Evolutionary conservation across 2,797 vertebrate genomes (phyloP), one percentile per base, ranked within the genome.

Genomic region (Sebastes itinus): DNA sequence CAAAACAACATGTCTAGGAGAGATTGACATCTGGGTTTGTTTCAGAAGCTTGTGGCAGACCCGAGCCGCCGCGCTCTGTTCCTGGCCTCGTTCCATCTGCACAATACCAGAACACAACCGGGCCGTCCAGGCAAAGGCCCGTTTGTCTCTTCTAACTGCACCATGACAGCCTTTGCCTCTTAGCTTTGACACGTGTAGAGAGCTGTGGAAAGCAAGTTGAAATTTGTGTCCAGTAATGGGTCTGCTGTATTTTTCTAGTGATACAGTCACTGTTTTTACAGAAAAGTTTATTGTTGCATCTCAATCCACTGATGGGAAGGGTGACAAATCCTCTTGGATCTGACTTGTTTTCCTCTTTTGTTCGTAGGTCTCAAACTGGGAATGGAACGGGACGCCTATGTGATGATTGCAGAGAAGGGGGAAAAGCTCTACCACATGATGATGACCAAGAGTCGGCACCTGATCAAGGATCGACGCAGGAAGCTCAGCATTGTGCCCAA

Each of bases 391-490:
- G 99, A 99, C 0, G 97, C 99, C 0, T 99, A 99, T 0, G 97
- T 99, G 88, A 99, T 99, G 98, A 98, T 99, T 5, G 96, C 98
- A 0, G 98, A 99, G 95, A 99, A 99, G 87, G 99, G 99, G 10
- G 98, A 99, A 93, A 99, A 99, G 89, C 96, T 99, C 16, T 99
- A 99, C 92, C 99, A 99, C 95, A 97, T 98, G 97, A 99, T 99
- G 97, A 99, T 97, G 97, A 98, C 90, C 95, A 98, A 97, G 94
- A 99, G 96, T 91, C 96, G 97, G 46, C 98, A 97, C 87, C 96
- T 99, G 84, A 99, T 99, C 86, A 99, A 97, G 92, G 99, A 99
- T 72, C 94, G 99, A 28, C 97, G 98, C 84, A 95, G 97, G 89
- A 99, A 99, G 94, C 96, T 99, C 84, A 98, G 97, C 95, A 98